Percentiles rank a stretch among this genome's conserved stretches.
phyloP scores from a whole-genome alignment of 2,113 vertebrate genomes.

The Sylvia atricapilla region DNA sequence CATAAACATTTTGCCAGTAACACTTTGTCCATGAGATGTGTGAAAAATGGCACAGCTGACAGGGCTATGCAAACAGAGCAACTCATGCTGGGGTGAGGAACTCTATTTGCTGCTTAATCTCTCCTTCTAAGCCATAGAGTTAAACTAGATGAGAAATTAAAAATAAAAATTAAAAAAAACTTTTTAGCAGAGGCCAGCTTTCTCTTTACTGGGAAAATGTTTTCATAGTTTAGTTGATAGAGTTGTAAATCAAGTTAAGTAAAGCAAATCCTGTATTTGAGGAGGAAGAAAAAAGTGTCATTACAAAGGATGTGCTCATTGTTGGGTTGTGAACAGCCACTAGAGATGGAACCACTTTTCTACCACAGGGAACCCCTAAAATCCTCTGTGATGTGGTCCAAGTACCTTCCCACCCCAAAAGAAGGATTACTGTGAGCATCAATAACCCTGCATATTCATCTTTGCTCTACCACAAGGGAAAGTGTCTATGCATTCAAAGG shows the following conservation, averaged over 20 bases:
- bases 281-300: not conserved
- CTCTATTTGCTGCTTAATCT: not conserved
- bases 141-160: not conserved
- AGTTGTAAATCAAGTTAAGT: not conserved
- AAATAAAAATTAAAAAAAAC: not conserved
- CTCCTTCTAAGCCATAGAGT: not conserved
- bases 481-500: not conserved
- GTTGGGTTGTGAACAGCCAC: not conserved
- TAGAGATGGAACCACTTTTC: not conserved
- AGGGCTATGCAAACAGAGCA: not conserved
- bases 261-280: not conserved
- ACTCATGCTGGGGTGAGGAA: not conserved
- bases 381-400: not conserved
- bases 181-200: not conserved
- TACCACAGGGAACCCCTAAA: not conserved
- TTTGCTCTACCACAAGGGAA: not conserved
- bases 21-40: not conserved
- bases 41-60: conserved; percentile 5
- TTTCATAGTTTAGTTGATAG: not conserved
- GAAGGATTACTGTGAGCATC: accelerated
- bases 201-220: not conserved
- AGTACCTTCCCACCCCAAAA: not conserved
- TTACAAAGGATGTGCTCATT: not conserved
- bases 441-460: not conserved
- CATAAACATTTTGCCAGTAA: not conserved